Conservation (phyloP, 2,888 invertebrate genomes). For the Idaea aversata region DNA sequence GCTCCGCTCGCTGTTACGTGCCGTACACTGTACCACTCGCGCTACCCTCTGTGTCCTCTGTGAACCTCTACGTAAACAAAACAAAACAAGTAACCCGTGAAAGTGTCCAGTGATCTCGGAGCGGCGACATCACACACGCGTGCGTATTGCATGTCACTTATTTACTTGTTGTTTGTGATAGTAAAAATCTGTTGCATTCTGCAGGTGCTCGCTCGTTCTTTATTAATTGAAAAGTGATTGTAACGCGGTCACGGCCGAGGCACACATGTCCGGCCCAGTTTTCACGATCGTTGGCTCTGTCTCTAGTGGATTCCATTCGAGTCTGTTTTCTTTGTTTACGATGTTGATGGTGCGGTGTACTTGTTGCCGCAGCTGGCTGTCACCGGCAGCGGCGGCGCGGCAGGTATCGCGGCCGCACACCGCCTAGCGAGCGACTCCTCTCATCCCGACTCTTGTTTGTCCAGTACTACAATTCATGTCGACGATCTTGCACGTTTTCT, state of each 20-base stretch:
- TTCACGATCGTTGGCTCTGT: slow-evolving; percentile 67
- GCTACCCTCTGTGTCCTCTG: slow-evolving; percentile 60
- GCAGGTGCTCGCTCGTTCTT: slow-evolving; percentile 73
- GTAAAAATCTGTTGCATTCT: slow-evolving; percentile 68
- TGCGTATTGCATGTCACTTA: slow-evolving; percentile 45
- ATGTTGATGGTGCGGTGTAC: slow-evolving; percentile 48
- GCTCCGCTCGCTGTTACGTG: slow-evolving; percentile 36
- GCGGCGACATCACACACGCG: slow-evolving; percentile 47
- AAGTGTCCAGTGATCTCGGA: slow-evolving; percentile 59
- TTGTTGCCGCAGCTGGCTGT: slow-evolving; percentile 42
- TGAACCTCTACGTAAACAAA: slow-evolving; percentile 67
- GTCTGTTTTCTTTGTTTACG: slow-evolving; percentile 70
- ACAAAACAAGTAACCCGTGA: slow-evolving; percentile 49
- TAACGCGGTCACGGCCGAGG: slow-evolving; percentile 77
- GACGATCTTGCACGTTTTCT: slow-evolving; percentile 23
- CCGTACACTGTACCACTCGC: slow-evolving; percentile 32
- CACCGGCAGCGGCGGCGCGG: slow-evolving; percentile 17
- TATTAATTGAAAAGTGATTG: slow-evolving; percentile 80
- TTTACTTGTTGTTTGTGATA: slow-evolving; percentile 41
- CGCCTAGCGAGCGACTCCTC: not conserved
- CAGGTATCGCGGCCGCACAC: slow-evolving; percentile 14
- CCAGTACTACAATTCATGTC: not conserved
- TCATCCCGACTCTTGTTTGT: slow-evolving; percentile 3
- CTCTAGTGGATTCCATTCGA: slow-evolving; percentile 59
- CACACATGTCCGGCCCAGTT: slow-evolving; percentile 79